Conservation (phyloP, 2,888 invertebrate species). For the Operophtera brumata region DNA sequence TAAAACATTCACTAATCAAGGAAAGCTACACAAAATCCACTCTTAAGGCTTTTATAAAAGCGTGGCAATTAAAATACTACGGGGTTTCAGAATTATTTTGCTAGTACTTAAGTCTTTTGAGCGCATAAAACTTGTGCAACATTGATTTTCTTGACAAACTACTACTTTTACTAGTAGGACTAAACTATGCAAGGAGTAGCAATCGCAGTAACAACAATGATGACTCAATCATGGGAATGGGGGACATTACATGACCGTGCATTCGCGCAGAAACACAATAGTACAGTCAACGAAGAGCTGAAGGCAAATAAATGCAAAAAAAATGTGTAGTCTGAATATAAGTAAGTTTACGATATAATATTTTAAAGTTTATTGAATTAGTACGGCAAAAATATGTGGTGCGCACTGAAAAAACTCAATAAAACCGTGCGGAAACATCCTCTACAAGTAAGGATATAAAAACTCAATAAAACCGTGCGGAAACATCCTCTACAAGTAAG, state of each 20-base stretch:
- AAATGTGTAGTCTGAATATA: too few species aligned
- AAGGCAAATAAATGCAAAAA: too few species aligned
- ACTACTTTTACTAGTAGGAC: too few species aligned
- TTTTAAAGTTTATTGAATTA: too few species aligned
- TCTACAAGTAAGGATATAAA: too few species aligned
- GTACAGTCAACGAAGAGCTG: too few species aligned
- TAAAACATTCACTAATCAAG: slow-evolving; percentile 44
- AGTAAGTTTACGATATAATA: too few species aligned
- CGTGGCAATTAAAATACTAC: slow-evolving; percentile 4
- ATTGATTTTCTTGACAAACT: slow-evolving; percentile 9
- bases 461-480: too few species aligned
- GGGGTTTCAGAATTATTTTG: background rate
- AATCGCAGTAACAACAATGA: slow-evolving; percentile 24
- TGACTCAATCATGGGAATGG: slow-evolving; percentile 14
- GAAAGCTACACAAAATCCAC: slow-evolving; percentile 35
- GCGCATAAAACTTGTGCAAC: slow-evolving; percentile 2
- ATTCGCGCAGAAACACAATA: background rate
- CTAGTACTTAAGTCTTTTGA: background rate
- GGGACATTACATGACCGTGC: slow-evolving; percentile 11
- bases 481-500: too few species aligned
- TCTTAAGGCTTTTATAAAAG: slow-evolving; percentile 5
- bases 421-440: too few species aligned
- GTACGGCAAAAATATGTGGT: too few species aligned
- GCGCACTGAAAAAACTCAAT: too few species aligned
- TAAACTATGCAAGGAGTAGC: slow-evolving; percentile 22